Percentiles rank a stretch among this genome's conserved stretches.
phyloP scores from a whole-genome alignment of 1,140 invertebrate species.

The Scaptomyza pallida region DNA sequence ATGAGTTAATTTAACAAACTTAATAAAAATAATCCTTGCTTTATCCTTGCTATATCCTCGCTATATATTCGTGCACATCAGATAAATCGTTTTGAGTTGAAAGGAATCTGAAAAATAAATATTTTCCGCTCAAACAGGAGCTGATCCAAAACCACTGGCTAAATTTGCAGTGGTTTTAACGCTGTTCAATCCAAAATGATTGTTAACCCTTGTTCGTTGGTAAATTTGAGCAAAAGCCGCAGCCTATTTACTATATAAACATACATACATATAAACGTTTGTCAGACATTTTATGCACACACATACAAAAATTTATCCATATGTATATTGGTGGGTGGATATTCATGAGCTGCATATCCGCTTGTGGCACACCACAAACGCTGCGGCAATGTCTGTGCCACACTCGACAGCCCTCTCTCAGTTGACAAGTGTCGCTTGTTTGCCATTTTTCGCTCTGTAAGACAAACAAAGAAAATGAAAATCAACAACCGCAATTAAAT shows the following conservation, averaged over 20 bases:
- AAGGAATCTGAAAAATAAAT: neutral
- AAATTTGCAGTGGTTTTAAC: constrained; percentile 57
- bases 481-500: constrained; percentile 42
- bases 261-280: constrained; percentile 76
- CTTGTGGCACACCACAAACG: constrained; percentile 70
- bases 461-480: constrained; percentile 27
- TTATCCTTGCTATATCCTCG: too few species aligned
- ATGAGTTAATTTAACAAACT: too few species aligned
- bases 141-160: constrained; percentile 29
- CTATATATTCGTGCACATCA: too few species aligned
- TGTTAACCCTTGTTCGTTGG: constrained; percentile 29
- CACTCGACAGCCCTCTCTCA: neutral
- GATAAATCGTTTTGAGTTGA: neutral
- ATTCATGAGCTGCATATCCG: constrained; percentile 56
- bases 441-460: constrained; percentile 33
- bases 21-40: too few species aligned
- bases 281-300: constrained; percentile 43
- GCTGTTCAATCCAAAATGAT: constrained; percentile 14
- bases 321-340: constrained; percentile 11
- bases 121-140: neutral
- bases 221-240: constrained; percentile 65
- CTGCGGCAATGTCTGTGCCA: constrained; percentile 53
- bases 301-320: constrained; percentile 16
- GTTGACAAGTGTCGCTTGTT: constrained; percentile 25
- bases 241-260: too few species aligned